Conservation (phyloP, 2,888 invertebrate genomes). For the Strigamia crassipes region DNA sequence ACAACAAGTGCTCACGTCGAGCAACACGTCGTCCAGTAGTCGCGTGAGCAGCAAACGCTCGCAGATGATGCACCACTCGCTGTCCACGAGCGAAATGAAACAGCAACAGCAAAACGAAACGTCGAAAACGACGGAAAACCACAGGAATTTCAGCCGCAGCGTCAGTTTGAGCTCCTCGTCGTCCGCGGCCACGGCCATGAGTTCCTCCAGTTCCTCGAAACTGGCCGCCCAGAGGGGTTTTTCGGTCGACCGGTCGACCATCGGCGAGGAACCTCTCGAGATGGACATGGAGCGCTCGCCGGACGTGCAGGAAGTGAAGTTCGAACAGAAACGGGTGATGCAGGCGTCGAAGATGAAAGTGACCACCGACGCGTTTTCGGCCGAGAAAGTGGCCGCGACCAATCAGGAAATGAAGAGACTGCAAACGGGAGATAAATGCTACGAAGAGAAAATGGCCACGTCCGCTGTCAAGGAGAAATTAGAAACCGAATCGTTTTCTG, state of each 20-base stretch:
- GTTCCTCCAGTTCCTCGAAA: slow-evolving; percentile 52
- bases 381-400: slow-evolving; percentile 75
- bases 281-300: slow-evolving; percentile 43
- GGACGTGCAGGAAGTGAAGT: slow-evolving; percentile 65
- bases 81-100: slow-evolving; percentile 76
- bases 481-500: slow-evolving; percentile 81
- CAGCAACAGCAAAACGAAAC: slow-evolving; percentile 67
- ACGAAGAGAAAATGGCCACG: slow-evolving; percentile 73
- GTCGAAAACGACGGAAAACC: slow-evolving; percentile 48
- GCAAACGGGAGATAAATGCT: slow-evolving; percentile 77
- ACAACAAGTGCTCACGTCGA: background rate
- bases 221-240: slow-evolving; percentile 47
- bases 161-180: slow-evolving; percentile 52
- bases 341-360: slow-evolving; percentile 76
- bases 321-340: slow-evolving; percentile 80
- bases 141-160: slow-evolving; percentile 51
- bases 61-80: slow-evolving; percentile 61
- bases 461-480: slow-evolving; percentile 77
- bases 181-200: slow-evolving; percentile 52
- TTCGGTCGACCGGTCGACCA: slow-evolving; percentile 51
- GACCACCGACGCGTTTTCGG: slow-evolving; percentile 71
- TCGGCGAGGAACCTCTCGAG: slow-evolving; percentile 28
- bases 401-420: slow-evolving; percentile 73
- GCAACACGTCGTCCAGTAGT: slow-evolving; percentile 12
- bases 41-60: slow-evolving; percentile 44